Conservation (phyloP, 1,140 invertebrate genomes). For the Choristoneura fumiferana region DNA sequence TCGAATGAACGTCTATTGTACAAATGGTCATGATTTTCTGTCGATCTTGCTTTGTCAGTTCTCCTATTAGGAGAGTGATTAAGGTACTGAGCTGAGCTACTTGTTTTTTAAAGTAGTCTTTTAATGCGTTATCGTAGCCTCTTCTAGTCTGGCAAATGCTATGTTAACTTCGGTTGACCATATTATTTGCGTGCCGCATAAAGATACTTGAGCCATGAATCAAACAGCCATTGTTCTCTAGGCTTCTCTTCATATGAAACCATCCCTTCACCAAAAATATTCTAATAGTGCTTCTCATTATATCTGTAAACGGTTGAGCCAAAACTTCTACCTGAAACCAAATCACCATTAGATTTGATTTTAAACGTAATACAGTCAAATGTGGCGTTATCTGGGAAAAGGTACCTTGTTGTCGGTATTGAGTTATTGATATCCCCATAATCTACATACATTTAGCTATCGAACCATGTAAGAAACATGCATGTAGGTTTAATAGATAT, state of each 20-base stretch:
- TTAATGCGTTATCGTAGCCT: conserved; percentile 98
- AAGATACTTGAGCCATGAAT: conserved; percentile 96
- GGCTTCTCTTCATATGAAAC: conserved; percentile 95
- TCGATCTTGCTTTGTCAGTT: conserved; percentile 92
- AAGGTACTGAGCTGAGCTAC: conserved; percentile 94
- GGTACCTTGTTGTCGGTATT: no score
- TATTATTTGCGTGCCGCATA: conserved; percentile 98
- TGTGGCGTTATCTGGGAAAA: no score
- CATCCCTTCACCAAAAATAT: conserved; percentile 91
- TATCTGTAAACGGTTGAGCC: conserved; percentile 92
- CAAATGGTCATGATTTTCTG: conserved; percentile 99
- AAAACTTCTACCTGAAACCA: conserved; percentile 88
- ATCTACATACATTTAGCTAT: no score
- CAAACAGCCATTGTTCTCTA: conserved; percentile 96
- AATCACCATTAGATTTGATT: background rate
- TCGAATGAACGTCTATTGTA: conserved; percentile 96
- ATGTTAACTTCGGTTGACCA: conserved; percentile 97
- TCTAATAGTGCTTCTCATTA: conserved; percentile 90
- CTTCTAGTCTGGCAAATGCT: conserved; percentile 91
- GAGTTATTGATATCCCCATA: no score
- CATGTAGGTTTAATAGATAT: no score
- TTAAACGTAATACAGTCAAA: no score
- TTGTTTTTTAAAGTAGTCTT: conserved; percentile 98
- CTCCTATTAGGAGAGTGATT: conserved; percentile 93
- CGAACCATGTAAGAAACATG: no score